Percentiles rank a stretch among this genome's conserved stretches.
phyloP scores from a whole-genome alignment of 2,113 vertebrate species.

The Mormyrus iriodes region DNA sequence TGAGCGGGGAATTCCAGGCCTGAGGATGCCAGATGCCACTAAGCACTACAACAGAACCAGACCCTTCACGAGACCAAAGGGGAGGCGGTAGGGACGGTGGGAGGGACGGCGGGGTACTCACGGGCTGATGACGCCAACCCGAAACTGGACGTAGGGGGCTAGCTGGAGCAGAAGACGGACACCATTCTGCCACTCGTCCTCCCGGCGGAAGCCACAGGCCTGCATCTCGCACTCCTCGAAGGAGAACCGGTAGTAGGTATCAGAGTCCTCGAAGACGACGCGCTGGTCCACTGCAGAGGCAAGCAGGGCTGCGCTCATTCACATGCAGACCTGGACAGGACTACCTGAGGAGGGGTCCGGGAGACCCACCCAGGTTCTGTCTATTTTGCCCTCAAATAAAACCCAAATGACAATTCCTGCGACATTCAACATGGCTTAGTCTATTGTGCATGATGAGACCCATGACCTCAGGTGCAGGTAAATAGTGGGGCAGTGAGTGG shows the following conservation, averaged over 20 bases:
- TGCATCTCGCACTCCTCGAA: constrained; percentile 84
- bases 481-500: neutral
- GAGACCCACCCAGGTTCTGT: neutral
- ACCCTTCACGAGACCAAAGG: neutral
- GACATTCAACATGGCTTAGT: neutral
- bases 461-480: neutral
- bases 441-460: neutral
- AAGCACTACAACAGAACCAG: neutral
- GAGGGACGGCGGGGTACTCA: constrained; percentile 61
- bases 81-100: no score
- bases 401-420: neutral
- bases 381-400: neutral
- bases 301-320: neutral
- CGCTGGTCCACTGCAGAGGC: constrained; percentile 78
- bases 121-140: constrained; percentile 73
- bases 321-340: neutral
- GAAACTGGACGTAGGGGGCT: constrained; percentile 75
- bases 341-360: neutral
- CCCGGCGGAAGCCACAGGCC: constrained; percentile 86
- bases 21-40: neutral
- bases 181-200: constrained; percentile 85
- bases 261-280: constrained; percentile 83
- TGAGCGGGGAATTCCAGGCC: neutral
- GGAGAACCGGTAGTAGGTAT: constrained; percentile 93
- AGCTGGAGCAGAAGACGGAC: constrained; percentile 84